phyloP scores from a whole-genome alignment of 1,140 invertebrate genomes.

The Lordiphosa clarofinis region DNA sequence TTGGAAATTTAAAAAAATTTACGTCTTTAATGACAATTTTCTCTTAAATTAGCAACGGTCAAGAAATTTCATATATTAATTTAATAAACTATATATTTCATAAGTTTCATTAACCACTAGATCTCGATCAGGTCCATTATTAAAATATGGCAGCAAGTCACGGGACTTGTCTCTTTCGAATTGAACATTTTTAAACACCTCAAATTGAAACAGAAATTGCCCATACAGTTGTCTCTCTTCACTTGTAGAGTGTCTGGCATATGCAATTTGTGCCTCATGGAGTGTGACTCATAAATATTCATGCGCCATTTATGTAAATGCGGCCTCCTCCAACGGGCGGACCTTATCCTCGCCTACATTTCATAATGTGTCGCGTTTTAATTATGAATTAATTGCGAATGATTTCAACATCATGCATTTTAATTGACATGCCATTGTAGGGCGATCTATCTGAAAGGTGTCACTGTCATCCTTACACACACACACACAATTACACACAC shows the following conservation, averaged over 20 bases:
- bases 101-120: too few relatives aligned
- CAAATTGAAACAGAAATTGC: background rate
- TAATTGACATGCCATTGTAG: conserved; percentile 69
- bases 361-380: conserved; percentile 75
- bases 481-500: conserved; percentile 11
- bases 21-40: too few relatives aligned
- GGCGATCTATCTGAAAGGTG: conserved; percentile 51
- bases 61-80: too few relatives aligned
- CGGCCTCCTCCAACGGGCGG: background rate
- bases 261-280: background rate
- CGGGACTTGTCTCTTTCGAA: too few relatives aligned
- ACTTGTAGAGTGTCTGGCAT: too few relatives aligned
- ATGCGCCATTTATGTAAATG: conserved; percentile 69
- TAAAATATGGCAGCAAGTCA: too few relatives aligned
- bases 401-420: conserved; percentile 76
- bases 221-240: too few relatives aligned
- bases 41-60: too few relatives aligned
- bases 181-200: conserved; percentile 2
- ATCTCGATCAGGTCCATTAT: too few relatives aligned
- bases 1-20: too few relatives aligned
- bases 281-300: conserved; percentile 61
- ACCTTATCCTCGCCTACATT: conserved; percentile 38
- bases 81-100: too few relatives aligned
- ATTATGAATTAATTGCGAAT: conserved; percentile 76
- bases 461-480: conserved; percentile 37